Evolutionary conservation across 2,113 vertebrate genomes (phyloP).

Genomic region (Pachycephala philippinensis): DNA sequence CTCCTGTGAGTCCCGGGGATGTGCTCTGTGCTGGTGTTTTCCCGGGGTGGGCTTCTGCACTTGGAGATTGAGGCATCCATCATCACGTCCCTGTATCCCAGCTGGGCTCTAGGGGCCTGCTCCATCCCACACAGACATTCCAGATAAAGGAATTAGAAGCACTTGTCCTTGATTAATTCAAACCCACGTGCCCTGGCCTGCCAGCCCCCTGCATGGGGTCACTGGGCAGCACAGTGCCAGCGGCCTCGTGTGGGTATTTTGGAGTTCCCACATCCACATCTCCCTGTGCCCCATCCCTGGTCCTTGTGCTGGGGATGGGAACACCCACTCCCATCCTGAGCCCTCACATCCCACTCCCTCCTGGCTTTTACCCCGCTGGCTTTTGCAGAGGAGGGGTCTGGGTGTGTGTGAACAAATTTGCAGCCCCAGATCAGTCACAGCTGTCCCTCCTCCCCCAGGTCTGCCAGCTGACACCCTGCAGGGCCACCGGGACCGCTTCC

Average conservation of each 20-base stretch:
- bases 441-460: conserved; percentile 66
- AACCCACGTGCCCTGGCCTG: neutral
- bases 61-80: neutral
- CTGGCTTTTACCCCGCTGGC: neutral
- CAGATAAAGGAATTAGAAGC: neutral
- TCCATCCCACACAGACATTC: neutral
- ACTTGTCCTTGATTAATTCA: neutral
- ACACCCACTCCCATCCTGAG: neutral
- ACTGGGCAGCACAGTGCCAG: fast-evolving
- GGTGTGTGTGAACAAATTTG: fast-evolving
- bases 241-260: fast-evolving
- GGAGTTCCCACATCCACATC: neutral
- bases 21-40: neutral
- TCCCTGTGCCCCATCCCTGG: fast-evolving
- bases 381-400: neutral
- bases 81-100: fast-evolving
- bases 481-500: conserved; percentile 95
- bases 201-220: neutral
- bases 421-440: neutral
- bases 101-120: neutral
- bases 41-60: neutral
- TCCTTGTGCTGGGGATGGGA: neutral
- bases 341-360: neutral
- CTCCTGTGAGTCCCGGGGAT: conserved; percentile 80
- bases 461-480: conserved; percentile 91